A percentile compares a stretch with the other conserved stretches of the same genome.
Evolutionary conservation across 2,113 vertebrate genomes (phyloP).

Genomic region (Osmerus mordax): DNA sequence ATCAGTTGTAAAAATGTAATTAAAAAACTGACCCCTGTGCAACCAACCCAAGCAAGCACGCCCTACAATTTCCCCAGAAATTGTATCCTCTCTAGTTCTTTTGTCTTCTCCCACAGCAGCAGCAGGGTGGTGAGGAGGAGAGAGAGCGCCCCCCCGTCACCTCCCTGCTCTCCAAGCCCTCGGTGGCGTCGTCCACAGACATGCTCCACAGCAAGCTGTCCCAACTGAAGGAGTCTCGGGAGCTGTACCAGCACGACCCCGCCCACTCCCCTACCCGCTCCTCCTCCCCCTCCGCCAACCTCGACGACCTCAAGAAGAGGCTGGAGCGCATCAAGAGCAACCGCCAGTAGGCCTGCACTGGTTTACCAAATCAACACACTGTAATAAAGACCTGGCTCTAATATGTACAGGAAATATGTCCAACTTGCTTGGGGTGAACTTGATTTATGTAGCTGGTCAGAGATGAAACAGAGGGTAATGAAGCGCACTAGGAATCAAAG

Average conservation of each 20-base stretch:
- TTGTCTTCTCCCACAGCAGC: slow-evolving; percentile 29
- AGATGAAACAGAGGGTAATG: no score
- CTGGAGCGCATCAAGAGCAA: slow-evolving; percentile 99
- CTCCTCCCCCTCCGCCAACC: slow-evolving; percentile 83
- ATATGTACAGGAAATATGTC: neutral
- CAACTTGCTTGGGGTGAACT: neutral
- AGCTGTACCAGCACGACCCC: slow-evolving; percentile 91
- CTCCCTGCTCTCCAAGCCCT: slow-evolving; percentile 86
- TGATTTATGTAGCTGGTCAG: no score
- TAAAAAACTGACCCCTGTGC: no score
- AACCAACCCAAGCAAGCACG: no score
- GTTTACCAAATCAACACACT: neutral
- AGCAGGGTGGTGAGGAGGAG: slow-evolving; percentile 71
- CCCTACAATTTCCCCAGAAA: no score
- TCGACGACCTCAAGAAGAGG: slow-evolving; percentile 99
- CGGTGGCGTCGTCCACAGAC: slow-evolving; percentile 93
- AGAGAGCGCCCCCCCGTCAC: slow-evolving; percentile 84
- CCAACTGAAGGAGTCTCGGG: slow-evolving; percentile 93
- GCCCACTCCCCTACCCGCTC: slow-evolving; percentile 77
- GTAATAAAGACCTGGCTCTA: no score
- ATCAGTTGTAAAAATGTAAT: no score
- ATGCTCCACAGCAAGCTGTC: slow-evolving; percentile 99
- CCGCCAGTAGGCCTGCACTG: slow-evolving; percentile 76
- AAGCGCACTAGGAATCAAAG: neutral
- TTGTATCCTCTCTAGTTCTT: no score